phyloP scores from a whole-genome alignment of 2,113 vertebrate genomes.

The Malurus alboscapulatus region DNA sequence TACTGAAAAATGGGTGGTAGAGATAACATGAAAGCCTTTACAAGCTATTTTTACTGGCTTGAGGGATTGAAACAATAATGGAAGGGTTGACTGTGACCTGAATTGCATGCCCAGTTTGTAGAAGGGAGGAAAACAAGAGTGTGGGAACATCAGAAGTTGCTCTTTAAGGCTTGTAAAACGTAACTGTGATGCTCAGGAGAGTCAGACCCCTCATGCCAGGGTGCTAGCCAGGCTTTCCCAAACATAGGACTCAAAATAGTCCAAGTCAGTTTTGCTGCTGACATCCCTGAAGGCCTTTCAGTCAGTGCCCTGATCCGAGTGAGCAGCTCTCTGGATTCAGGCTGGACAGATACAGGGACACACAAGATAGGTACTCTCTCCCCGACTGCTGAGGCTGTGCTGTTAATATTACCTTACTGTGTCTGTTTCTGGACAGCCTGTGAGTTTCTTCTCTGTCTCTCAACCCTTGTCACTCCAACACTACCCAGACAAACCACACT shows the following conservation, averaged over 20 bases:
- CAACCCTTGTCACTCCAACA: not conserved
- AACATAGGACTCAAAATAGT: not conserved
- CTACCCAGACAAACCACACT: not conserved
- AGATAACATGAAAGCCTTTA: slow-evolving; percentile 39
- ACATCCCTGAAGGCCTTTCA: not conserved
- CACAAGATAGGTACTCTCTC: too few species aligned
- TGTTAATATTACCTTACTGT: not conserved
- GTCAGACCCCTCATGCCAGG: not conserved
- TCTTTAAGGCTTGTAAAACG: not conserved
- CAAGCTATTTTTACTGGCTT: slow-evolving; percentile 45
- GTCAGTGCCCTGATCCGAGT: not conserved
- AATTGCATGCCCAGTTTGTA: not conserved
- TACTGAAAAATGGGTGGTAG: not conserved
- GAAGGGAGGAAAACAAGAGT: not conserved
- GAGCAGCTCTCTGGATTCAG: not conserved
- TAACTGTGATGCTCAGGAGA: not conserved
- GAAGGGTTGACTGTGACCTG: slow-evolving; percentile 6
- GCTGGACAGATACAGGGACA: not conserved
- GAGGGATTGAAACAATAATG: slow-evolving; percentile 21
- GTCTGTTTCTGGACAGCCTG: not conserved
- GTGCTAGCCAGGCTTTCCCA: not conserved
- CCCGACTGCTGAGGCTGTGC: not conserved
- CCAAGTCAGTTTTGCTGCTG: not conserved
- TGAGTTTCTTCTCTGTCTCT: not conserved
- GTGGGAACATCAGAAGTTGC: not conserved